phyloP scores from a whole-genome alignment of 2,888 invertebrate species.

The Drosophila mayaguana region DNA sequence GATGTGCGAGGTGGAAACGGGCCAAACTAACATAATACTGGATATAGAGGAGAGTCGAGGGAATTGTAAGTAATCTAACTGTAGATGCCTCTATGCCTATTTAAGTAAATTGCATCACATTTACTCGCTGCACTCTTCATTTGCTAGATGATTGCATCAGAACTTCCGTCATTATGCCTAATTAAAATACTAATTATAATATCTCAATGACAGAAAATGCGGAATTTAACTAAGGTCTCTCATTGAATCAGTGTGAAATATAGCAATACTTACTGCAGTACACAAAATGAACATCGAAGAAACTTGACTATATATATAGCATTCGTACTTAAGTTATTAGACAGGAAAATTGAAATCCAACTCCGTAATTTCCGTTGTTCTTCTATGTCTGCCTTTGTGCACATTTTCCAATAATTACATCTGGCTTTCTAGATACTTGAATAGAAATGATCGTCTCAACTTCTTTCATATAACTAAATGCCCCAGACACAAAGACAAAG shows the following conservation, averaged over 20 bases:
- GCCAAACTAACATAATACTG: constrained; percentile 94
- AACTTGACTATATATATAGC: neutral
- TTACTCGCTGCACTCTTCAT: neutral
- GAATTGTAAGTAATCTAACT: constrained; percentile 89
- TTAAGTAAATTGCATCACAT: neutral
- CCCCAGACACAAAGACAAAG: constrained; percentile 53
- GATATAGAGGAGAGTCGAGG: constrained; percentile 96
- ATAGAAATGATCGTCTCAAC: constrained; percentile 18
- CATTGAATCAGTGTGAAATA: neutral
- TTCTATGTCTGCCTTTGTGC: constrained; percentile 17
- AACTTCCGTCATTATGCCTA: neutral
- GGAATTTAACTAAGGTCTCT: neutral
- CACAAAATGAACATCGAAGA: neutral
- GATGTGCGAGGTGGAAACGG: constrained; percentile 93
- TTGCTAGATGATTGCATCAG: neutral
- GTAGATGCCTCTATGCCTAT: neutral
- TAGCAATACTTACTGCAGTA: neutral
- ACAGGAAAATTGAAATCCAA: constrained; percentile 51
- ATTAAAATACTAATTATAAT: neutral
- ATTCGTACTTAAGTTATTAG: constrained; percentile 1
- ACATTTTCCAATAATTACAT: constrained; percentile 56
- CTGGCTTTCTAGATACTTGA: constrained; percentile 50
- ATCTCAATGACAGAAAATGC: neutral
- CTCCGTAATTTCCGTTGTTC: constrained; percentile 36
- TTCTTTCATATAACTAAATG: constrained; percentile 26